These are phyloP conservation scores for Heliconius hermathena DNA, from an alignment of 1,140 invertebrate genomes.

Conservation along the genomic window DNA sequence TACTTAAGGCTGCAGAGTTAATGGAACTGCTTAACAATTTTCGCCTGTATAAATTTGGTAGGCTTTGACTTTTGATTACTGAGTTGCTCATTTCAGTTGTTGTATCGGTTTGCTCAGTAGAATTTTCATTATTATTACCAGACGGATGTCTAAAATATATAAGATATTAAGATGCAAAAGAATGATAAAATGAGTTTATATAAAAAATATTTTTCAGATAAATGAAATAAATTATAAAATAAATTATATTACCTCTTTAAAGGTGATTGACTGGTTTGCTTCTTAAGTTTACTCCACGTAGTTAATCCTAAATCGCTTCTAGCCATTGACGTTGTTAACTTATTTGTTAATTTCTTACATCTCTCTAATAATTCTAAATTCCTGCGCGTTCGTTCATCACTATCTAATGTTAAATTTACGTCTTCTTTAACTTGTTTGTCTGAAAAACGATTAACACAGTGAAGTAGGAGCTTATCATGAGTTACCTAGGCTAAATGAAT, in stretches of 20 bases:
- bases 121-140: constrained; percentile 87
- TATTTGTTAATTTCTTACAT: constrained; percentile 80
- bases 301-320: constrained; percentile 92
- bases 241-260: constrained; percentile 67
- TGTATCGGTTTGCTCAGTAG: constrained; percentile 66
- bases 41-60: constrained; percentile 85
- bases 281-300: constrained; percentile 92
- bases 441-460: constrained; percentile 60
- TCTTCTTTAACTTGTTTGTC: constrained; percentile 77
- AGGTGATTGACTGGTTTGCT: constrained; percentile 78
- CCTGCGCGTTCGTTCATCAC: constrained; percentile 80
- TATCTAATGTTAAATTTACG: constrained; percentile 71
- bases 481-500: constrained; percentile 48
- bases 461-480: constrained; percentile 54
- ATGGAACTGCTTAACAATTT: constrained; percentile 76
- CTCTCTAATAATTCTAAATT: constrained; percentile 80
- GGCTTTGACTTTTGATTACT: constrained; percentile 87
- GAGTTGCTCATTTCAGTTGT: constrained; percentile 76
- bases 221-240: too few species aligned
- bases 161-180: neutral
- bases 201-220: neutral
- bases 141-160: constrained; percentile 85
- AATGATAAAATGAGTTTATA: neutral
- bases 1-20: constrained; percentile 80
- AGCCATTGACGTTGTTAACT: constrained; percentile 89